Evolutionary conservation across 1,140 invertebrate species (phyloP).

Genomic region (Scaptomyza pallida): DNA sequence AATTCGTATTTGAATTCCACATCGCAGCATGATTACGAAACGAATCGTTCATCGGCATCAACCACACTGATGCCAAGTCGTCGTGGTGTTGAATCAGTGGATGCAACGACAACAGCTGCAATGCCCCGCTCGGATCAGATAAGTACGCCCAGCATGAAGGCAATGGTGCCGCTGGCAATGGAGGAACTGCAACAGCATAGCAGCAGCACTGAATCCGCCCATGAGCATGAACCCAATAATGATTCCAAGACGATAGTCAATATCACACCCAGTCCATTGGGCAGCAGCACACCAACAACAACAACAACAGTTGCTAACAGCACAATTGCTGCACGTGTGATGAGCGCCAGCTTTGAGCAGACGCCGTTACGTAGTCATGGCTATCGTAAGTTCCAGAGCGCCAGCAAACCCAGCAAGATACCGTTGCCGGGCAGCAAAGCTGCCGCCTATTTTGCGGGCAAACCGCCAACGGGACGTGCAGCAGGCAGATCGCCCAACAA

Average conservation of each 20-base stretch:
- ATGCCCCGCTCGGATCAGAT: constrained; percentile 71
- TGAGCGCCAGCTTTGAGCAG: constrained; percentile 79
- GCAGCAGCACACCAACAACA: constrained; percentile 85
- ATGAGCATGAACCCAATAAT: constrained; percentile 84
- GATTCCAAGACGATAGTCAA: constrained; percentile 57
- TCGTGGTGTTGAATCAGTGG: constrained; percentile 70
- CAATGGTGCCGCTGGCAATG: constrained; percentile 85
- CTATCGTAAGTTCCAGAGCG: constrained; percentile 80
- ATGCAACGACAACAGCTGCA: constrained; percentile 39
- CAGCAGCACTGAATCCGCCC: constrained; percentile 87
- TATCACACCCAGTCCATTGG: constrained; percentile 52
- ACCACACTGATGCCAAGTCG: constrained; percentile 77
- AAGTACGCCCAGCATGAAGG: constrained; percentile 85
- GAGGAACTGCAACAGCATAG: constrained; percentile 86
- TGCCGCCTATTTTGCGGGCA: constrained; percentile 82
- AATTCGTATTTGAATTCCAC: constrained; percentile 75
- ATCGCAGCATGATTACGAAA: constrained; percentile 79
- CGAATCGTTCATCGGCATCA: constrained; percentile 81
- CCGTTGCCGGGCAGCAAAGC: constrained; percentile 86
- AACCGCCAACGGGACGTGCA: constrained; percentile 85
- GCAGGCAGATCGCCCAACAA: constrained; percentile 73
- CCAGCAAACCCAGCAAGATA: constrained; percentile 88
- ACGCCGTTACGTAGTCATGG: constrained; percentile 51
- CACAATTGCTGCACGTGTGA: constrained; percentile 62
- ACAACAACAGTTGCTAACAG: constrained; percentile 46